Evolutionary conservation across 2,888 invertebrate species (phyloP), one percentile per base, ranked within the genome.

Genomic region (Hirtodrosophila trivittata): DNA sequence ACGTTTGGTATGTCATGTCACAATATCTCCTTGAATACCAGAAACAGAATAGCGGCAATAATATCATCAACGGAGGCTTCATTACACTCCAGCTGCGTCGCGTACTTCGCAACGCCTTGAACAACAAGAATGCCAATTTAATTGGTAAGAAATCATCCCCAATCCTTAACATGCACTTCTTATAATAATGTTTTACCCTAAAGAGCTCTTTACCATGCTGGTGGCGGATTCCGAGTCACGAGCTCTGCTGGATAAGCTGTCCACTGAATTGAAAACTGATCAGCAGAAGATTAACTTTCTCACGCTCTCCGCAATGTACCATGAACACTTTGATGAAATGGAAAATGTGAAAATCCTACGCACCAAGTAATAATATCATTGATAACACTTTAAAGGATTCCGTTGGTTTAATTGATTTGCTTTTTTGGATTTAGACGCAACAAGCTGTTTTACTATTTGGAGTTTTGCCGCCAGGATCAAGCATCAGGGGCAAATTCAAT

Each of bases 381-480:
- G 7, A 3, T 5, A 28, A 9, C 9, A 8, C 9, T 30, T 9
- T 5, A 46, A 26, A 26, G 2, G 5, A 21, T 21, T 21, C 5
- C 18, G n/a, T n/a, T n/a, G n/a, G n/a, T 21, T 21, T 21, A 7
- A 41, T 43, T 41, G 8, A 1, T 7, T 3, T 12, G 0, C 16
- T 21, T n/a, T 1, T 28, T 63, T 42, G 5, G 9, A 8, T 28
- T 1, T 54, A 91, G 90, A 26, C 90, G 91, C 10, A 83, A 90
- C 12, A 91, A 90, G 47, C 85, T 90, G 13, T 89, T 77, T 67
- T 91, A 91, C 47, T 91, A 89, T 58, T 76, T 87, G 66, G 91
- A 91, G 62, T 86, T 91, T 21, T 89, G 89, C 47, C 89, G 90
- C 46, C 86, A 89, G 39, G 89, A 90, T 77, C 89, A 3, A 73